Percentiles rank a stretch among this genome's conserved stretches.
These are phyloP conservation scores for Candoia aspera DNA, from an alignment of 2,113 vertebrate species.

Conservation along the genomic window DNA sequence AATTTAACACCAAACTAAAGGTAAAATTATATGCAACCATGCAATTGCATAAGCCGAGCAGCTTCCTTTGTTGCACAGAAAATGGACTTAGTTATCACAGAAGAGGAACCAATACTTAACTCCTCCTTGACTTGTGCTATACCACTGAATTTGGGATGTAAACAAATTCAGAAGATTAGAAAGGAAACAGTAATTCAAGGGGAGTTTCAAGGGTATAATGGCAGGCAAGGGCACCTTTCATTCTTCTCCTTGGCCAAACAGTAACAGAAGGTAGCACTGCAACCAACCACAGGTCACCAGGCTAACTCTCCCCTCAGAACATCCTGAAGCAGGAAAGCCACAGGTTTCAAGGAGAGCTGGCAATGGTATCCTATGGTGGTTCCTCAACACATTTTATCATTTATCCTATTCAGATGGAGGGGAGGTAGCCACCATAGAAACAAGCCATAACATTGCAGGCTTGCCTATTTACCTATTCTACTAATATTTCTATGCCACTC, in stretches of 20 bases:
- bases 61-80: neutral
- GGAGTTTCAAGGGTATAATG: neutral
- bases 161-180: neutral
- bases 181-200: neutral
- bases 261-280: neutral
- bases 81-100: neutral
- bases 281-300: neutral
- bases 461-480: neutral
- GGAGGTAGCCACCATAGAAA: neutral
- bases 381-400: neutral
- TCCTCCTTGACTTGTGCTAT: neutral
- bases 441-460: neutral
- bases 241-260: neutral
- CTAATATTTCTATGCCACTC: neutral
- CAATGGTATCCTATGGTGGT: neutral
- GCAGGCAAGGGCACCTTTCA: neutral
- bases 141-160: neutral
- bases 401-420: neutral
- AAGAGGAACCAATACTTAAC: neutral
- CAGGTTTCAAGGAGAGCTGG: neutral
- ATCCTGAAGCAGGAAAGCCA: neutral
- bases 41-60: neutral
- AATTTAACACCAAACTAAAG: neutral
- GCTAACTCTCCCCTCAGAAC: neutral
- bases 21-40: neutral